Percentiles rank a stretch among this genome's conserved stretches.
phyloP scores from a whole-genome alignment of 2,797 vertebrate species.

The Nothura maculosa region DNA sequence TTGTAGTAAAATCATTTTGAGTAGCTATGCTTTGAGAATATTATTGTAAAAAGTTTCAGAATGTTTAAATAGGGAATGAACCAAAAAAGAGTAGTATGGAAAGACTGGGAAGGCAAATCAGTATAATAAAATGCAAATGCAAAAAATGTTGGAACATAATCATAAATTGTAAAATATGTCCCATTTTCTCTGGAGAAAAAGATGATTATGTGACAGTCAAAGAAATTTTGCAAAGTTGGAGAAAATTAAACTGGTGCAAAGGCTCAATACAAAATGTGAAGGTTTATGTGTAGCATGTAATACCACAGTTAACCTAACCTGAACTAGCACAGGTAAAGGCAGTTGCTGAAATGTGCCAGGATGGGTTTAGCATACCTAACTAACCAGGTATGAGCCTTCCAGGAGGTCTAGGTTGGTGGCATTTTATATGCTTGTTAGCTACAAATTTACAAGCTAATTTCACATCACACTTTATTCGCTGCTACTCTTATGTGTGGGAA shows the following conservation, averaged over 20 bases:
- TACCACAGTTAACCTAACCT: neutral
- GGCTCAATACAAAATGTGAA: neutral
- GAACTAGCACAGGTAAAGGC: neutral
- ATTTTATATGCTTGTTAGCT: neutral
- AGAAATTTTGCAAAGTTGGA: neutral
- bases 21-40: neutral
- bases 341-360: neutral
- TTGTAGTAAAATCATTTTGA: neutral
- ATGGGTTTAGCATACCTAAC: neutral
- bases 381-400: neutral
- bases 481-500: neutral
- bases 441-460: neutral
- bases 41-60: neutral
- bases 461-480: fast-evolving
- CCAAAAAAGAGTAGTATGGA: neutral
- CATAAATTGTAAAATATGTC: neutral
- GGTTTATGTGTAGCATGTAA: neutral
- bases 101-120: neutral
- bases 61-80: neutral
- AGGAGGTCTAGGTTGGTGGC: neutral
- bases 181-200: slow-evolving; percentile 2
- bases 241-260: neutral
- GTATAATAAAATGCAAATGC: neutral
- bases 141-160: neutral
- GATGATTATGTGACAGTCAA: neutral